Base-by-base conservation (phyloP, 2,888 invertebrate species). In the Chironomus tentans region DNA sequence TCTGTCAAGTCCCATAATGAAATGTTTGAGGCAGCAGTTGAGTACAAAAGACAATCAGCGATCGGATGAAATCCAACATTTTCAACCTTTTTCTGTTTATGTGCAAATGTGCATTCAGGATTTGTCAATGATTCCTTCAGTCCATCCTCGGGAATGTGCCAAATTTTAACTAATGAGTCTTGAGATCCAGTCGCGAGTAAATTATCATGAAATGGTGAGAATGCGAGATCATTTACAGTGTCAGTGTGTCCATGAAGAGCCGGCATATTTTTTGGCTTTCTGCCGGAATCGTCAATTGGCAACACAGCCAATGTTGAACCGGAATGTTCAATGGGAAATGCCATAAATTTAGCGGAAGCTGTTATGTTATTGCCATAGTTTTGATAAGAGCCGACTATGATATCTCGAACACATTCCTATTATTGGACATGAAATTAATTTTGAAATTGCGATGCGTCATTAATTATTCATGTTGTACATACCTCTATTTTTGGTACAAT, bases 331-430 rank as follows among this genome's bases (percentile, higher is more conserved):
- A 95, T 93, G 83, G 96, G 96, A 82, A 97, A 98, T 15, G 95
- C 97, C 91, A 97, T 94, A 82, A 95, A 96, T 10, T 92, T 91
- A 15, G 93, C 93, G 6, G 96, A 96, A 24, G 96, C 93, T 81
- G 95, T 90, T 81, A 98, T 96, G 84, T 96, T 97, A 84, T 97
- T 97, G 77, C 97, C 96, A 85, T 93, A 95, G 18, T 95, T 95
- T 82, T 95, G 94, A 84, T 97, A 93, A 47, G 94, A 95, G 38
- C 95, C 96, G 77, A 97, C 94, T 80, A 91, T 92, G 79, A 98
- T 89, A 83, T 97, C 97, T 79, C 94, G 89, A 79, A 93, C 89
- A 79, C 86, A 90, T 83, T 50, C 18, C 72, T 72, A 38, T 4
- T 62, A 12, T 38, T 61, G 48, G 13, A 18, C 13, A 69, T 38